Evolutionary conservation across 2,888 invertebrate species (phyloP).

Genomic region (Drosophila anomalata): DNA sequence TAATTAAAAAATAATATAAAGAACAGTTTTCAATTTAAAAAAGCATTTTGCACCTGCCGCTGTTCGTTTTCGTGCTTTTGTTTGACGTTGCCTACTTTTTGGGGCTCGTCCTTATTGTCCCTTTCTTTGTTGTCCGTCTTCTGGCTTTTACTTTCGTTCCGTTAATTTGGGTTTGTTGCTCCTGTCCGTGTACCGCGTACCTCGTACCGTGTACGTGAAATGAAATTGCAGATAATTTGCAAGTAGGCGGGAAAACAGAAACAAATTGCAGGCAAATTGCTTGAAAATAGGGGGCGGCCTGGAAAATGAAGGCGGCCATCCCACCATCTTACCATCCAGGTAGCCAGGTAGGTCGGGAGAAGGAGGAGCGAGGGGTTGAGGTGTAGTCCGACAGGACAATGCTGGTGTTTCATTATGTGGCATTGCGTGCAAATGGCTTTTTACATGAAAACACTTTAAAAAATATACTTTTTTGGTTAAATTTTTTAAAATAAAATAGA

Average conservation of each 20-base stretch:
- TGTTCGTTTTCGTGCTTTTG: background rate
- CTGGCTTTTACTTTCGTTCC: conserved; percentile 34
- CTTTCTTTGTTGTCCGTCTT: conserved; percentile 15
- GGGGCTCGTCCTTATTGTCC: conserved; percentile 18
- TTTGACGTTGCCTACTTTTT: conserved; percentile 9
- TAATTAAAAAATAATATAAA: background rate
- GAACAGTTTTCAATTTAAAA: background rate
- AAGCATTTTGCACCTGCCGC: background rate
- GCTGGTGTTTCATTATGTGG: conserved; percentile 24
- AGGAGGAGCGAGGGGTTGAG: background rate
- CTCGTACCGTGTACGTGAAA: conserved; percentile 21
- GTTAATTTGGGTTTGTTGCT: conserved; percentile 38
- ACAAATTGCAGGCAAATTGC: conserved; percentile 69
- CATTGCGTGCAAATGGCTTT: conserved; percentile 67
- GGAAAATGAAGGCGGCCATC: conserved; percentile 3
- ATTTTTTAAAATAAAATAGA: background rate
- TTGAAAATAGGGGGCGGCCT: conserved; percentile 42
- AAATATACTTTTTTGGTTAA: background rate
- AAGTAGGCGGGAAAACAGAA: conserved; percentile 48
- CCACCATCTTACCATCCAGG: background rate
- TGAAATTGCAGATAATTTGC: conserved; percentile 61
- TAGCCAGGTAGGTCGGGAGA: background rate
- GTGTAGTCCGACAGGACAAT: conserved; percentile 1
- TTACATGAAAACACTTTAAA: conserved; percentile 29
- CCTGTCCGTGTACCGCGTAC: background rate